Evolutionary conservation across 2,113 vertebrate genomes (phyloP).

Genomic region (Sceloporus undulatus): DNA sequence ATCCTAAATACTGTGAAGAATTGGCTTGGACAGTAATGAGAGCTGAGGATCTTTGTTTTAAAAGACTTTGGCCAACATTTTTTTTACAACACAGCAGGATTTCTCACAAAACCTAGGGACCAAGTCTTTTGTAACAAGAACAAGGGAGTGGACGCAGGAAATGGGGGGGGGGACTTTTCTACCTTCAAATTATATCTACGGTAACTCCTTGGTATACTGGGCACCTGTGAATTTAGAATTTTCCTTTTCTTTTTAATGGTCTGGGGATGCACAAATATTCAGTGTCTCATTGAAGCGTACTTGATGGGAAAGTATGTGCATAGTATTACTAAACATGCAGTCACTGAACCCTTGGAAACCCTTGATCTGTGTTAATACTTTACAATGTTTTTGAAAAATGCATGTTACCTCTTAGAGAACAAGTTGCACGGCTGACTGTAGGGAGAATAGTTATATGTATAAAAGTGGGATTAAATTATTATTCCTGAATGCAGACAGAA

Average conservation of each 20-base stretch:
- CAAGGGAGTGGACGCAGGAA: too few species aligned
- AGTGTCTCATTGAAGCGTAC: too few species aligned
- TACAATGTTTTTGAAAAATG: background rate
- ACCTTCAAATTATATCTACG: background rate
- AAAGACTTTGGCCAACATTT: background rate
- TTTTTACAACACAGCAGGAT: too few species aligned
- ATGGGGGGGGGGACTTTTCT: background rate
- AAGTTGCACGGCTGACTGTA: background rate
- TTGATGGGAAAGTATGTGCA: too few species aligned
- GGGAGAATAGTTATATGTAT: background rate
- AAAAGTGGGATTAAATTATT: background rate
- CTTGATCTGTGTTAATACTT: background rate
- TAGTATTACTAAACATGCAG: background rate
- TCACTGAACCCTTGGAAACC: background rate
- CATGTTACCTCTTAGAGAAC: background rate
- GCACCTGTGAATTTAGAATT: too few species aligned
- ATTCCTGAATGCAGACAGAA: background rate
- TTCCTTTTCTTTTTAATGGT: too few species aligned
- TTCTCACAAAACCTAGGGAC: background rate
- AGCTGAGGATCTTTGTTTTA: background rate
- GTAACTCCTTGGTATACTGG: too few species aligned
- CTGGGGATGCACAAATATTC: too few species aligned
- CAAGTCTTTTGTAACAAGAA: background rate
- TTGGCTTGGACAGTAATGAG: slow-evolving; percentile 19
- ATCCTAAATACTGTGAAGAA: slow-evolving; percentile 41